phyloP scores from a whole-genome alignment of 2,797 vertebrate genomes.

The Florisuga fusca region DNA sequence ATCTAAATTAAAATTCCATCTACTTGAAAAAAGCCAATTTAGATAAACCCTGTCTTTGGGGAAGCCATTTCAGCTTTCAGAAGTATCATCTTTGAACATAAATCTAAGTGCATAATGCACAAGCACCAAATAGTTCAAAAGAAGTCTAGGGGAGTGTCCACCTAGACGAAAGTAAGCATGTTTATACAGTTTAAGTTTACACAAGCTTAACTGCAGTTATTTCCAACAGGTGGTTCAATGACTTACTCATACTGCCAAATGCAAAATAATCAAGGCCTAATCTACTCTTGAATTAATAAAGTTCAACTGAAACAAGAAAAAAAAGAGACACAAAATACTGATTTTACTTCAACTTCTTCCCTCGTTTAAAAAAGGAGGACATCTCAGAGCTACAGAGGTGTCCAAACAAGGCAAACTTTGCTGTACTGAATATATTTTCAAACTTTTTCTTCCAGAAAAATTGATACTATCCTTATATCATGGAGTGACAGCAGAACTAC shows the following conservation, averaged over 20 bases:
- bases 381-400: not conserved
- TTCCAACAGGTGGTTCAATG: conserved; percentile 45
- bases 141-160: not conserved
- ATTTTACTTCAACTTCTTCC: not conserved
- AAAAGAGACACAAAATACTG: not conserved
- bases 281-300: conserved; percentile 21
- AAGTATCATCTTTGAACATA: not conserved
- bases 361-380: not conserved
- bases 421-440: not conserved
- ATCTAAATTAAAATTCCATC: not conserved
- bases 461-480: not conserved
- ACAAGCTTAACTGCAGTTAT: conserved; percentile 26
- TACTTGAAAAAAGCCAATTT: not conserved
- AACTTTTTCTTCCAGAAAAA: not conserved
- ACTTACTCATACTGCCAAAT: not conserved
- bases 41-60: not conserved
- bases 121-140: not conserved
- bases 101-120: not conserved
- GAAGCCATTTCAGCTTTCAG: not conserved
- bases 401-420: not conserved
- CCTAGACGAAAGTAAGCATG: no score
- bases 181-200: not conserved
- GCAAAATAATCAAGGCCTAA: conserved; percentile 40
- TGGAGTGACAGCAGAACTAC: not conserved
- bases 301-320: not conserved